These are phyloP conservation scores for Trachemys scripta DNA, from an alignment of 2,113 vertebrate genomes.

Conservation along the genomic window DNA sequence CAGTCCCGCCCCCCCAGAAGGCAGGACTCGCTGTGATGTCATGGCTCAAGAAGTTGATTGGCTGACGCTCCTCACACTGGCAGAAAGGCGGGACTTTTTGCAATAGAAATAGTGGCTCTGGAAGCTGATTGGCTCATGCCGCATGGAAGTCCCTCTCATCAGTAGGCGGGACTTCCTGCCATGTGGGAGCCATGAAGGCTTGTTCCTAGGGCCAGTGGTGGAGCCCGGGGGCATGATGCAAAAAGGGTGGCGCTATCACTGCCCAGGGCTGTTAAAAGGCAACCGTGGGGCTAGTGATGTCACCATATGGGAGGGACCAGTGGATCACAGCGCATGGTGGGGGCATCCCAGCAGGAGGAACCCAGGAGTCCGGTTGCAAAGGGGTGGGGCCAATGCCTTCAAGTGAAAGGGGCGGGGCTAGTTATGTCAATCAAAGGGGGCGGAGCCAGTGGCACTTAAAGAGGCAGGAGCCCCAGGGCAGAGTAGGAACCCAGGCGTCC, in stretches of 20 bases:
- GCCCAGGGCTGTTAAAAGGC: background rate
- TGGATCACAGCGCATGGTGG: background rate
- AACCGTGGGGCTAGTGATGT: background rate
- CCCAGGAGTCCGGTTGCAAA: background rate
- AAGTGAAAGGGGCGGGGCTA: background rate
- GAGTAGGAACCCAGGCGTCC: background rate
- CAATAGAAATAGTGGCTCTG: background rate
- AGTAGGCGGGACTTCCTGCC: background rate
- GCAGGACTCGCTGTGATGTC: background rate
- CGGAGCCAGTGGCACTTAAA: background rate
- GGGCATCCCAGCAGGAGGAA: background rate
- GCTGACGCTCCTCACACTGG: too few species aligned
- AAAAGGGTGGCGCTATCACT: background rate
- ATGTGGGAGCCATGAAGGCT: background rate
- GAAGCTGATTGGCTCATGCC: background rate
- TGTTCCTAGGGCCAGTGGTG: background rate
- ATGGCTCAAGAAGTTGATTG: too few species aligned
- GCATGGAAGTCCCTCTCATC: background rate
- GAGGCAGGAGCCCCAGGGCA: background rate
- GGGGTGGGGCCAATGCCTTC: background rate
- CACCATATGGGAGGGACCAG: background rate
- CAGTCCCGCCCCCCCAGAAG: conserved; percentile 21
- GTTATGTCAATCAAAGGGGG: background rate
- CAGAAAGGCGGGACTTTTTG: background rate
- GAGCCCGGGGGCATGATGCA: background rate